These are phyloP conservation scores for Onychomys torridus DNA, from an alignment of 2,797 vertebrate genomes.

Conservation along the genomic window DNA sequence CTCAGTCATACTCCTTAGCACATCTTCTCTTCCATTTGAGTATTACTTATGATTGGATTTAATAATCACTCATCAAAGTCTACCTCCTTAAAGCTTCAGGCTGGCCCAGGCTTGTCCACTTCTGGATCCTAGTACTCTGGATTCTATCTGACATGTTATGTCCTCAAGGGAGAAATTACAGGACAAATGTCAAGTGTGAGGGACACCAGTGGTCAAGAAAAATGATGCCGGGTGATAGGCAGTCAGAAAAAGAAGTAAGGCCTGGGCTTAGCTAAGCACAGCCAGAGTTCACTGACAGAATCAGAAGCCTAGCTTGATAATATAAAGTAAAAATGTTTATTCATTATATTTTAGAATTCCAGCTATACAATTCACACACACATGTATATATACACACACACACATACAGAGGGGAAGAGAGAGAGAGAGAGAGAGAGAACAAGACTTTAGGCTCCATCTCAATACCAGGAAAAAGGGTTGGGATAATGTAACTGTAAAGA, in stretches of 20 bases:
- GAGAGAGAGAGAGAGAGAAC: not conserved
- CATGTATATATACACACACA: not conserved
- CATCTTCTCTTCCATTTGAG: not conserved
- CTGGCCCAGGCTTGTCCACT: not conserved
- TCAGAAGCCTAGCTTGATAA: not conserved
- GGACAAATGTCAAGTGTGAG: not conserved
- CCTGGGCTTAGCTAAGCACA: not conserved
- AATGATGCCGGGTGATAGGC: not conserved
- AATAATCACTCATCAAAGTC: not conserved
- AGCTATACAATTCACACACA: not conserved
- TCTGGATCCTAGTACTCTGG: not conserved
- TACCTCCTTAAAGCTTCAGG: not conserved
- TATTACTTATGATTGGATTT: not conserved
- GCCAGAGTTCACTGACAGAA: not conserved
- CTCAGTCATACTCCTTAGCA: not conserved
- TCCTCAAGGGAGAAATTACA: not conserved
- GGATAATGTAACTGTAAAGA: not conserved
- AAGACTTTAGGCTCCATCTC: not conserved
- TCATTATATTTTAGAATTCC: slow-evolving; percentile 14
- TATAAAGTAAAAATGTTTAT: not conserved
- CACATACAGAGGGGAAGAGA: not conserved
- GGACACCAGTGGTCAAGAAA: not conserved
- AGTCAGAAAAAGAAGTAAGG: not conserved
- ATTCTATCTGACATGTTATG: not conserved
- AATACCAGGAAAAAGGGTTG: not conserved